phyloP scores from a whole-genome alignment of 2,113 vertebrate genomes.

The Odobenus rosmarus region DNA sequence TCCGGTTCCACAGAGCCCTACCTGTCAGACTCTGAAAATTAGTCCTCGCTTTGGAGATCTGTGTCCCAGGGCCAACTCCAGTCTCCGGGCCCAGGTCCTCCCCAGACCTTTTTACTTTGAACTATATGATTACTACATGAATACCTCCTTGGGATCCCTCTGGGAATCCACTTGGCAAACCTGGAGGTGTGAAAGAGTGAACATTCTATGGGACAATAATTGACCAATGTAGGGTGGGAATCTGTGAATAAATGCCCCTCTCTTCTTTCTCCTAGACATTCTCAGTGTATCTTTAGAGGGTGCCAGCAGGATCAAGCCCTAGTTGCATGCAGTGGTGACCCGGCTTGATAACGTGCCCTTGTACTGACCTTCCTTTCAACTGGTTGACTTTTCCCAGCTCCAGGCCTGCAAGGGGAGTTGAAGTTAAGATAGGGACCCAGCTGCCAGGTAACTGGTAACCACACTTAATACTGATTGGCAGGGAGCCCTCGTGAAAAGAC shows the following conservation, averaged over 20 bases:
- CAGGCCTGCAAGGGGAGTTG: background rate
- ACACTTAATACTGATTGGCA: background rate
- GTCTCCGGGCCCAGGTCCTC: too few species aligned
- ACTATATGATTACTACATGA: background rate
- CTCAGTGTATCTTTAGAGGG: background rate
- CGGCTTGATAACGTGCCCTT: background rate
- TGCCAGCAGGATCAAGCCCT: background rate
- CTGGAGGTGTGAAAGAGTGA: background rate
- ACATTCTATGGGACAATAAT: background rate
- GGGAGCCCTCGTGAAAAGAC: background rate
- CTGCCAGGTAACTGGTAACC: background rate
- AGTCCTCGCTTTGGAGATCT: slow-evolving; percentile 1
- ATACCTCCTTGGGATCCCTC: background rate
- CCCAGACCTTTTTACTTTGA: background rate
- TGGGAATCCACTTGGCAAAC: background rate
- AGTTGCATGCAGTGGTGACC: background rate
- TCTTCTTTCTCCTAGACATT: background rate
- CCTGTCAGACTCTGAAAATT: background rate
- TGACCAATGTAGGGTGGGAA: background rate
- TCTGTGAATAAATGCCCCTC: background rate
- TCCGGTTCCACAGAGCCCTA: background rate
- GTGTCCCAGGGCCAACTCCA: background rate
- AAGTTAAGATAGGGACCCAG: background rate
- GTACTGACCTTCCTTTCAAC: background rate
- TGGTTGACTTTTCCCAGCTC: background rate